These are phyloP conservation scores for Abrostola triplasia DNA, from an alignment of 2,888 invertebrate species.

Conservation along the genomic window DNA sequence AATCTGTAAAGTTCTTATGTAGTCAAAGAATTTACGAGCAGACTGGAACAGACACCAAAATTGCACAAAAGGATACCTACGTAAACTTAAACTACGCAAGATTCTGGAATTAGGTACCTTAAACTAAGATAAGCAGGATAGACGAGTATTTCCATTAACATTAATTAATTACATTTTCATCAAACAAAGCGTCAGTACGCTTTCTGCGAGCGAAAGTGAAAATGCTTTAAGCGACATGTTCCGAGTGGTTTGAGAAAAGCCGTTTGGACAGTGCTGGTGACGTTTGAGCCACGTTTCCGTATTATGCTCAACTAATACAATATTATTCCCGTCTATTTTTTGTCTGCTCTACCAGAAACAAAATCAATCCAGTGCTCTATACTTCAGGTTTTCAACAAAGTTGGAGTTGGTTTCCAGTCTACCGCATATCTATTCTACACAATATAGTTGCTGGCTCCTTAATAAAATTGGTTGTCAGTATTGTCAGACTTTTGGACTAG, in stretches of 20 bases:
- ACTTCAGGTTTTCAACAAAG: too few species aligned
- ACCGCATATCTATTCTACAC: too few species aligned
- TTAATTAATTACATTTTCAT: constrained; percentile 16
- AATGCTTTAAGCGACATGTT: constrained; percentile 45
- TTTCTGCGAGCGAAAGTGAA: constrained; percentile 48
- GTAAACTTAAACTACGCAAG: too few species aligned
- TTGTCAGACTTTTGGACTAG: too few species aligned
- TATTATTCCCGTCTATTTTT: neutral
- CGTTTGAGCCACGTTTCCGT: constrained; percentile 35
- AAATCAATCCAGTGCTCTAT: too few species aligned
- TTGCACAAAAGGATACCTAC: too few species aligned
- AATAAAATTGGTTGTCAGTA: too few species aligned
- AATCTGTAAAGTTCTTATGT: too few species aligned
- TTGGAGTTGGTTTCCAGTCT: too few species aligned
- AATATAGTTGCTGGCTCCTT: too few species aligned
- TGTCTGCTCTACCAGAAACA: neutral
- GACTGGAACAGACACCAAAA: too few species aligned
- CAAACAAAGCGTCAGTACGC: constrained; percentile 12
- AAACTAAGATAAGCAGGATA: neutral
- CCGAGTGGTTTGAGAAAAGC: constrained; percentile 44
- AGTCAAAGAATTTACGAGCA: too few species aligned
- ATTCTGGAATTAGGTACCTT: neutral
- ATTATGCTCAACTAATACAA: constrained; percentile 14
- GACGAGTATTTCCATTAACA: neutral
- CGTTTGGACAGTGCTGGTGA: constrained; percentile 12